Evolutionary conservation across 2,113 vertebrate genomes (phyloP).

Genomic region (Ophiodon elongatus): DNA sequence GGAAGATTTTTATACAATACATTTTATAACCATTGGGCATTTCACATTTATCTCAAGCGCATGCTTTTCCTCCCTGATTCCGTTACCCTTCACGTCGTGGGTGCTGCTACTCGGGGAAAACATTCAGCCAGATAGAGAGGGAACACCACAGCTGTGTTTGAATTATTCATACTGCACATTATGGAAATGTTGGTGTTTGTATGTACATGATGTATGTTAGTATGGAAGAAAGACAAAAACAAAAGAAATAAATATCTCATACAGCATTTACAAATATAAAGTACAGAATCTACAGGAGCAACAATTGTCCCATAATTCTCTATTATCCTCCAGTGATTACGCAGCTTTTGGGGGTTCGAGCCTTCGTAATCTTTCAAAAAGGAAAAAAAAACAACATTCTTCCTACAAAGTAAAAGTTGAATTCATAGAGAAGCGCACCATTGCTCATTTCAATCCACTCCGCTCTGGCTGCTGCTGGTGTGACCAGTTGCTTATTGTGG

Average conservation of each 20-base stretch:
- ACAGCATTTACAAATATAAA: neutral
- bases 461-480: neutral
- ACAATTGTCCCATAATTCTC: neutral
- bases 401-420: neutral
- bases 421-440: neutral
- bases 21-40: neutral
- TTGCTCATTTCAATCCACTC: too few species aligned
- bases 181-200: neutral
- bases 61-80: neutral
- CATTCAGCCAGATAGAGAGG: neutral
- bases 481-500: neutral
- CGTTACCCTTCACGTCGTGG: neutral
- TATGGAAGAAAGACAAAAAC: neutral
- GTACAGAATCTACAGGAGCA: neutral
- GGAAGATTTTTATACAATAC: neutral
- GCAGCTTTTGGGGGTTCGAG: neutral
- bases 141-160: neutral
- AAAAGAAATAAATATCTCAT: neutral
- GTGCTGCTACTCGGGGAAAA: neutral
- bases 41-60: neutral
- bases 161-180: neutral
- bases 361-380: neutral
- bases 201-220: neutral
- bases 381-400: neutral
- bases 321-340: neutral